These are phyloP conservation scores for Sphecodes monilicornis DNA, from an alignment of 2,888 invertebrate species.

Conservation along the genomic window DNA sequence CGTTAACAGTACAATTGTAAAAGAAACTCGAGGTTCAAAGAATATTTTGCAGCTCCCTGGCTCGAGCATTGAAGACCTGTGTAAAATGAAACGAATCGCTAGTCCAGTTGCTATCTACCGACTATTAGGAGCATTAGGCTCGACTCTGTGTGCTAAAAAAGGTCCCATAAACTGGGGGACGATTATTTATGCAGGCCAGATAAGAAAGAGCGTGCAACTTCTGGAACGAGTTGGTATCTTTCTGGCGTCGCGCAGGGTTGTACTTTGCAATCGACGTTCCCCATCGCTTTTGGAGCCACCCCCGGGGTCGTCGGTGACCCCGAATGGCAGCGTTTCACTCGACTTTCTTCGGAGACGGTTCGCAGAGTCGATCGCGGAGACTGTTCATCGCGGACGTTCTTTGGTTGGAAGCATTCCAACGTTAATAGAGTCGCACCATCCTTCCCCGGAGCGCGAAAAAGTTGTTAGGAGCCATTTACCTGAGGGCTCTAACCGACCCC, in stretches of 20 bases:
- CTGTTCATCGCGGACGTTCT: neutral
- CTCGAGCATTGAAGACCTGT: neutral
- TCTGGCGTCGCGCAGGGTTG: conserved; percentile 11
- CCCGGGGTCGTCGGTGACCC: neutral
- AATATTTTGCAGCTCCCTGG: neutral
- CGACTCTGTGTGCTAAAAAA: neutral
- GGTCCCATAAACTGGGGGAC: neutral
- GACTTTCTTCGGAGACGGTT: neutral
- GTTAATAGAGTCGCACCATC: conserved; percentile 27
- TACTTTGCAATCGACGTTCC: conserved; percentile 14
- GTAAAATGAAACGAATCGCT: neutral
- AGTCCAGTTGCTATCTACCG: neutral
- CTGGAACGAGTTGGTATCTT: conserved; percentile 22
- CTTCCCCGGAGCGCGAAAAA: conserved; percentile 27
- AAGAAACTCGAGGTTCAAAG: no score
- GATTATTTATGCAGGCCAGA: conserved; percentile 15
- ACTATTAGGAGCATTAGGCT: neutral
- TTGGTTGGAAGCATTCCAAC: conserved; percentile 17
- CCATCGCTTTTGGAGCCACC: conserved; percentile 1
- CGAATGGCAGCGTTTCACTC: neutral
- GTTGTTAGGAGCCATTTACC: conserved; percentile 49
- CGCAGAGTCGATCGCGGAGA: conserved; percentile 2
- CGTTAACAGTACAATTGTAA: no score
- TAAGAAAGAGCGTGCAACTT: conserved; percentile 12
- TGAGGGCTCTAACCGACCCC: conserved; percentile 46